phyloP scores from a whole-genome alignment of 2,888 invertebrate species.

The Sepioteuthis lessoniana region DNA sequence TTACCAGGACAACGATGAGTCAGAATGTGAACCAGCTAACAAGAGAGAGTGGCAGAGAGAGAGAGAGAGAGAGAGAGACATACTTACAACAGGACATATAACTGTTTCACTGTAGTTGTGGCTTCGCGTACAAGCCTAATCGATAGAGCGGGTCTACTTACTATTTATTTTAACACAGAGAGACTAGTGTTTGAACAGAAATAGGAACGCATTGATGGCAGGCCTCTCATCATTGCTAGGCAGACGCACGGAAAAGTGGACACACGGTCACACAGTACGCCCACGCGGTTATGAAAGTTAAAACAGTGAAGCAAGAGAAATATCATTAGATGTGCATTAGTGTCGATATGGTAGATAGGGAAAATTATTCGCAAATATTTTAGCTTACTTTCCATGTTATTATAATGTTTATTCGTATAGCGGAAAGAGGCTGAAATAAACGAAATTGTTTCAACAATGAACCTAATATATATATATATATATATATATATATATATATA shows the following conservation, averaged over 20 bases:
- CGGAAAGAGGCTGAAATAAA: no score
- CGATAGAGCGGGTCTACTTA: neutral
- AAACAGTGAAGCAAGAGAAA: neutral
- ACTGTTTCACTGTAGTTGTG: neutral
- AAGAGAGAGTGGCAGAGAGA: neutral
- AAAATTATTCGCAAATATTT: neutral
- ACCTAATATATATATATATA: no score
- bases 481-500: no score
- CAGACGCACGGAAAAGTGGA: neutral
- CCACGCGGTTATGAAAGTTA: neutral
- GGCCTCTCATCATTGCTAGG: neutral
- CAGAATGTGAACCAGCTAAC: neutral
- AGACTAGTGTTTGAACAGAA: neutral
- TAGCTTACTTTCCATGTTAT: neutral
- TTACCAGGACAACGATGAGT: neutral
- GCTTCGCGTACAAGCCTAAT: neutral
- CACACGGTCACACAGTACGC: neutral
- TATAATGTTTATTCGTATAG: no score
- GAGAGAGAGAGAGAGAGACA: neutral
- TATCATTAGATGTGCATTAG: neutral
- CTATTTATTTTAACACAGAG: neutral
- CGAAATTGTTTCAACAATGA: no score
- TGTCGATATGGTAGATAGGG: neutral
- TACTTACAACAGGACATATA: neutral
- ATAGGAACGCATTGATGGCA: neutral